Percentiles rank a stretch among this genome's conserved stretches.
Conservation (phyloP, 2,797 vertebrate genomes). For the Clarias fuscus region DNA sequence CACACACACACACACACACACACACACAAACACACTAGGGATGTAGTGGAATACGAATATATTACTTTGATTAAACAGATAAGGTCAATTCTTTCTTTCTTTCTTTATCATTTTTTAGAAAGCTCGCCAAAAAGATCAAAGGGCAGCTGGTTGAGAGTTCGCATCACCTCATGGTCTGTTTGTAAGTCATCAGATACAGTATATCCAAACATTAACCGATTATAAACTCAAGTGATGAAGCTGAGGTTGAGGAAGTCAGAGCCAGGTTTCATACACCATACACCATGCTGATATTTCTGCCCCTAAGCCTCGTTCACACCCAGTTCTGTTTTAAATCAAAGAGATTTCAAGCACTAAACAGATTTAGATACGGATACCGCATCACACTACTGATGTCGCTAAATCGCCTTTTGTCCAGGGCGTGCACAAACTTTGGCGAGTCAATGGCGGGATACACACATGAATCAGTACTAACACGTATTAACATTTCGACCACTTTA, state of each 20-base stretch:
- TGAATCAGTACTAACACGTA: neutral
- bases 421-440: neutral
- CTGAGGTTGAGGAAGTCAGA: neutral
- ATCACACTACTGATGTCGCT: neutral
- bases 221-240: neutral
- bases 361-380: neutral
- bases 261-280: neutral
- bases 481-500: neutral
- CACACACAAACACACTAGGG: neutral
- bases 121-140: neutral
- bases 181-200: neutral
- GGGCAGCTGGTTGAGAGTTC: neutral
- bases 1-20: constrained; percentile 11
- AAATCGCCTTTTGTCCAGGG: neutral
- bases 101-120: neutral
- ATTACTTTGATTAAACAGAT: neutral
- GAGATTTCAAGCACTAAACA: neutral
- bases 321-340: neutral
- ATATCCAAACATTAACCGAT: neutral
- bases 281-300: neutral
- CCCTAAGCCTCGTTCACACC: neutral
- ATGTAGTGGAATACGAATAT: neutral
- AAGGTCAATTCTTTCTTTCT: neutral
- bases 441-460: neutral
- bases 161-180: neutral